A percentile compares a stretch with the other conserved stretches of the same genome.
Evolutionary conservation across 1,140 invertebrate genomes (phyloP).

Genomic region (Cherax quadricarinatus): DNA sequence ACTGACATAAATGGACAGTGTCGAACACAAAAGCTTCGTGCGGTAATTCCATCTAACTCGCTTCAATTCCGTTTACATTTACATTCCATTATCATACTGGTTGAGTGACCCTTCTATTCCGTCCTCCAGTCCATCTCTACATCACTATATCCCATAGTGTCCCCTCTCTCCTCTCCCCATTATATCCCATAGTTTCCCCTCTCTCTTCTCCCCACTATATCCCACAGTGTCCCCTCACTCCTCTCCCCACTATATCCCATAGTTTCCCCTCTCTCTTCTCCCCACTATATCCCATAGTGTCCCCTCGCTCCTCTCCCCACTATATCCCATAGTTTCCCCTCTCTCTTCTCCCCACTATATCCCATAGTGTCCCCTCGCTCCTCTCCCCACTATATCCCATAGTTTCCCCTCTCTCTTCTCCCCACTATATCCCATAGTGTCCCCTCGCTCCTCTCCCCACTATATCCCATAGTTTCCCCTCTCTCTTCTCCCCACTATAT

Average conservation of each 20-base stretch:
- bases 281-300: no score
- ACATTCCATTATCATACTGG: constrained; percentile 40
- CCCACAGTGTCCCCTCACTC: not conserved
- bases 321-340: no score
- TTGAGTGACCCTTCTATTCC: constrained; percentile 25
- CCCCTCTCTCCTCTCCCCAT: not conserved
- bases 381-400: no score
- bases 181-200: not conserved
- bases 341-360: no score
- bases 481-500: not conserved
- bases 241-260: not conserved
- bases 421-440: not conserved
- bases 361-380: no score
- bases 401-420: not conserved
- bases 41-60: constrained; percentile 34
- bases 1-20: not conserved
- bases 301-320: no score
- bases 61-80: constrained; percentile 48
- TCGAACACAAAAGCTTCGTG: constrained; percentile 16
- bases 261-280: no score
- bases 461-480: not conserved
- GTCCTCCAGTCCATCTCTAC: not conserved
- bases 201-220: not conserved
- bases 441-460: not conserved
- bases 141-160: not conserved